Base-by-base conservation (phyloP, 64 coral and sea anemone species). In the Montipora foliosa region DNA sequence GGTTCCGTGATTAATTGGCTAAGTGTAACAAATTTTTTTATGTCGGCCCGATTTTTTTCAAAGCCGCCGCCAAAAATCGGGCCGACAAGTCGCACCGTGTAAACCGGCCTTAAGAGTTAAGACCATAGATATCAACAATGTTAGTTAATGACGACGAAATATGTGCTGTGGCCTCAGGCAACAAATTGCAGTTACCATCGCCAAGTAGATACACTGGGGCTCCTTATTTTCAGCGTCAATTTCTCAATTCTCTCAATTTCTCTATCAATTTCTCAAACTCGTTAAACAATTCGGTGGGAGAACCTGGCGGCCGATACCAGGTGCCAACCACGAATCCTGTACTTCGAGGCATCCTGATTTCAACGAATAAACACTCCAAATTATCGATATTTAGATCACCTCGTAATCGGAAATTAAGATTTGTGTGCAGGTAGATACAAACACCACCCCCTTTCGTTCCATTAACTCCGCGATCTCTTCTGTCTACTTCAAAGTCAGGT, bases 291-390 rank as follows among this genome's bases (percentile, higher is more conserved):
- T 87, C 37, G 48, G 2, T 11, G 1, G 84, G 6, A 73, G 13
- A 74, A 11, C 8, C 49, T 46, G 83, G 83, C 0, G 45, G 84
- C 49, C 16, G 60, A 49, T 87, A 87, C 67, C 84, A 87, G 12
- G 68, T 87, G 47, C 67, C 49, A 20, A 87, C 44, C n/a, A 87
- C 17, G 45, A 87, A 87, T 71, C 21, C 12, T 71, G 58, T 71
- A 19, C 61, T 70, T 37, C 46, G 22, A 45, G 83, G 83, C 13
- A 47, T 87, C 0, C 19, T 71, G 44, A 87, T 87, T 71, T 74
- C 83, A 8, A 72, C 6, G n/a, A 47, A 16, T 71, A 87, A 49
- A 8, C 44, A 48, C 69, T 87, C 83, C 1, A 87, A 16, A 55
- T 69, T 46, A 4, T 89, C 87, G 51, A 1, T 44, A 62, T 77